These are phyloP conservation scores for Bibio marci DNA, from an alignment of 2,888 invertebrate species.

Conservation along the genomic window DNA sequence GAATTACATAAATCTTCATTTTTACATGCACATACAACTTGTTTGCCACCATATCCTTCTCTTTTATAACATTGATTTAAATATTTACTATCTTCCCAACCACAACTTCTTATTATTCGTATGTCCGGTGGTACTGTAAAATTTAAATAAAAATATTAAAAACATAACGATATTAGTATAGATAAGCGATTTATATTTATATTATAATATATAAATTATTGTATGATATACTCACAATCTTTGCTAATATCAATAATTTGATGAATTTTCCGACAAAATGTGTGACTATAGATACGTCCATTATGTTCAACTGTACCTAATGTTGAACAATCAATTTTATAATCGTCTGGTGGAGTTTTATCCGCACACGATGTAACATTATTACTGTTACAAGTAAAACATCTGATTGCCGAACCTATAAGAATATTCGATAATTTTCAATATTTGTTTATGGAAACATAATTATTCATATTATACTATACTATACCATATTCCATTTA, in stretches of 20 bases:
- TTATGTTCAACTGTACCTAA: constrained; percentile 25
- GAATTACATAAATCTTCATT: constrained; percentile 36
- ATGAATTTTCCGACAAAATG: constrained; percentile 61
- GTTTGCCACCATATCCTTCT: constrained; percentile 65
- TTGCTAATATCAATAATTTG: constrained; percentile 70
- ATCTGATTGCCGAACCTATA: constrained; percentile 40
- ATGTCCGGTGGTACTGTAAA: constrained; percentile 43
- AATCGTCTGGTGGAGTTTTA: constrained; percentile 34
- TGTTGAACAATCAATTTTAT: constrained; percentile 41
- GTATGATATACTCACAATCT: constrained; percentile 22
- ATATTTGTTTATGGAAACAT: no score
- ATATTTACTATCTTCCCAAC: constrained; percentile 53
- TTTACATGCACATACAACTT: constrained; percentile 61
- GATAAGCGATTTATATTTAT: no score
- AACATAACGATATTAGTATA: no score
- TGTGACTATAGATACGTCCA: constrained; percentile 32
- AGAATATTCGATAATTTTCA: no score
- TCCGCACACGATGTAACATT: constrained; percentile 42
- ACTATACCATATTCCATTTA: no score
- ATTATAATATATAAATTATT: not conserved
- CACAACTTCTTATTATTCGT: constrained; percentile 57
- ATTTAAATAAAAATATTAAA: not conserved
- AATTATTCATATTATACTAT: no score
- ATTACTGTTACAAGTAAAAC: constrained; percentile 58
- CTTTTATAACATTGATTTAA: constrained; percentile 48